Evolutionary conservation across 2,888 invertebrate genomes (phyloP).

Genomic region (Toxonevra muliebris): DNA sequence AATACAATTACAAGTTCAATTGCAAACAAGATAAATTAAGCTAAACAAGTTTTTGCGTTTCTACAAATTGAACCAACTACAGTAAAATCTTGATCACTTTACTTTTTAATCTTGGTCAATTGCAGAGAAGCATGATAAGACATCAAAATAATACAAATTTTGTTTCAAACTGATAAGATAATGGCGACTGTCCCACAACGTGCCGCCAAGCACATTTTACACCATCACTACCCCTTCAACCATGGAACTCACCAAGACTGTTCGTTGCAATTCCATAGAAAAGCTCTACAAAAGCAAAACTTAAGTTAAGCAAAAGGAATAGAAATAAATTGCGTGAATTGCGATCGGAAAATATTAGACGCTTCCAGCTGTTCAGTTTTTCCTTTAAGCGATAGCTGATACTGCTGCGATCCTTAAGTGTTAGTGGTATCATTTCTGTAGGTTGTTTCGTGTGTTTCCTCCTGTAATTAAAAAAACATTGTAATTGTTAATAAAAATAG

Average conservation of each 20-base stretch:
- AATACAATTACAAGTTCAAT: too few relatives aligned
- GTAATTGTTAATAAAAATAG: not conserved
- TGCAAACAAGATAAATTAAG: too few relatives aligned
- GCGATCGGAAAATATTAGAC: slow-evolving; percentile 90
- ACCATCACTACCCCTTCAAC: too few relatives aligned
- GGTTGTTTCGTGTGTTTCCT: not conserved
- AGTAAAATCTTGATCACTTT: not conserved
- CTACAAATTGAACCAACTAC: too few relatives aligned
- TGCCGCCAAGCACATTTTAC: too few relatives aligned
- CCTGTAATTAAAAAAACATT: not conserved
- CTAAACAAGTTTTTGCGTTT: too few relatives aligned
- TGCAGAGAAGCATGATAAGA: not conserved
- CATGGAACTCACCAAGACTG: slow-evolving; percentile 74
- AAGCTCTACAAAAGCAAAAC: slow-evolving; percentile 96
- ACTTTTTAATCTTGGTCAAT: not conserved
- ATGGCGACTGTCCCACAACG: too few relatives aligned
- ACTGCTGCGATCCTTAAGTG: slow-evolving; percentile 80
- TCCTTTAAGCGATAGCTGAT: slow-evolving; percentile 75
- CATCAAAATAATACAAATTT: too few relatives aligned
- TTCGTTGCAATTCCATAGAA: slow-evolving; percentile 91
- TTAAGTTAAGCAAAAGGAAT: slow-evolving; percentile 90
- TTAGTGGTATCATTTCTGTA: slow-evolving; percentile 66
- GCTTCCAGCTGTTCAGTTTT: slow-evolving; percentile 78
- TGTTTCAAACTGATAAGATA: too few relatives aligned
- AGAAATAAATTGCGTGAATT: slow-evolving; percentile 94